These are phyloP conservation scores for Troilus luridus DNA, from an alignment of 2,888 invertebrate species.

Conservation along the genomic window DNA sequence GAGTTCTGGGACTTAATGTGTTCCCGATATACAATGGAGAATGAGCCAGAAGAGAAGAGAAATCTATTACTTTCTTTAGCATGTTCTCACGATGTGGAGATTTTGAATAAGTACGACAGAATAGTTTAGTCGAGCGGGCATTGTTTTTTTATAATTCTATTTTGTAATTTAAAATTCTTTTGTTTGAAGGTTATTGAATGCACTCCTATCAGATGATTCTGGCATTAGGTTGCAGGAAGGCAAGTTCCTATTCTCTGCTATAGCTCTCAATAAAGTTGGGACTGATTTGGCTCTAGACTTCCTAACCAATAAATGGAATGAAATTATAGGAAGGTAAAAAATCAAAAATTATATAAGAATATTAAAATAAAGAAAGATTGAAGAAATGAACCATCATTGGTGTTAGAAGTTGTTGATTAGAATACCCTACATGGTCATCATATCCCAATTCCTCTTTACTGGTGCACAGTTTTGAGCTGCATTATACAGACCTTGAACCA, in stretches of 20 bases:
- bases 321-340: conserved; percentile 19
- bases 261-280: conserved; percentile 42
- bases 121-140: too few species aligned
- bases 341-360: not conserved
- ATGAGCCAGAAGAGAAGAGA: conserved; percentile 32
- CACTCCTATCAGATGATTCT: conserved; percentile 42
- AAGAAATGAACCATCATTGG: too few species aligned
- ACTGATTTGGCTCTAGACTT: conserved; percentile 51
- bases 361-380: too few species aligned
- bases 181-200: conserved; percentile 17
- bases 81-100: not conserved
- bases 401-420: too few species aligned
- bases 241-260: conserved; percentile 3
- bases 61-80: conserved; percentile 9
- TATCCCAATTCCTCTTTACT: too few species aligned
- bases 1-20: conserved; percentile 91
- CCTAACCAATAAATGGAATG: conserved; percentile 43
- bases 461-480: too few species aligned
- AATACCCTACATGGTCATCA: too few species aligned
- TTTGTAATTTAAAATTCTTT: not conserved
- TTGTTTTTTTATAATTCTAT: not conserved
- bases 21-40: conserved; percentile 76
- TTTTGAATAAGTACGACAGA: conserved; percentile 12
- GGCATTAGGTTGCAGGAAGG: conserved; percentile 52
- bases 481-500: too few species aligned